Conservation (phyloP, 2,888 invertebrate species). For the Drosophila longiperda region DNA sequence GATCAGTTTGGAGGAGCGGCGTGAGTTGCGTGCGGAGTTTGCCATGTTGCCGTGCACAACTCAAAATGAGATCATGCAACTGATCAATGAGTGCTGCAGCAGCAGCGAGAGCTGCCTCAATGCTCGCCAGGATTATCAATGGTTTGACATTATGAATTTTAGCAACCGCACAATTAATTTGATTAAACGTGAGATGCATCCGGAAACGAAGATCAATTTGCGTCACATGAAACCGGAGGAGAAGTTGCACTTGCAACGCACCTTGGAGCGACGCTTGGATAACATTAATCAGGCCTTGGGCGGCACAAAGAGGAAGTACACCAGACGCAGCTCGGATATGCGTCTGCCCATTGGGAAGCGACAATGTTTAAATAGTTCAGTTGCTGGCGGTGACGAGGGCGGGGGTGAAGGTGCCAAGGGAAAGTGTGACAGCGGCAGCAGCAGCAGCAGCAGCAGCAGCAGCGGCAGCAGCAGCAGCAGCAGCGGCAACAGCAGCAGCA, state of each 20-base stretch:
- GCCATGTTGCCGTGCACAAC: neutral
- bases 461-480: no score
- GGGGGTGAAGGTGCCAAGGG: neutral
- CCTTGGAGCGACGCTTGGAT: neutral
- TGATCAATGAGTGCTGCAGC: neutral
- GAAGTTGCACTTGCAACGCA: neutral
- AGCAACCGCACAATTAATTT: neutral
- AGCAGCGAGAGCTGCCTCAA: neutral
- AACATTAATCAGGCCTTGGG: neutral
- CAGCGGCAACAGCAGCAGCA: no score
- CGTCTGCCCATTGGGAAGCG: neutral
- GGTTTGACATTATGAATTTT: neutral
- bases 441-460: no score
- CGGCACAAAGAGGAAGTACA: neutral
- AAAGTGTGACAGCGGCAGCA: no score
- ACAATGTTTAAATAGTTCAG: neutral
- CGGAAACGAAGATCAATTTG: neutral
- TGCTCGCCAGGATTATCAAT: neutral
- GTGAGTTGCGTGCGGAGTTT: neutral
- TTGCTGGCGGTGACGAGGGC: neutral
- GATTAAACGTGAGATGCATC: neutral
- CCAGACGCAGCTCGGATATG: neutral
- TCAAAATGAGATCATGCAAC: neutral
- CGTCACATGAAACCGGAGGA: neutral
- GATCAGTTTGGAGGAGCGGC: neutral